A percentile compares a stretch with the other conserved stretches of the same genome.
These are phyloP conservation scores for Neoniphon sammara DNA, from an alignment of 2,797 vertebrate species.

Conservation along the genomic window DNA sequence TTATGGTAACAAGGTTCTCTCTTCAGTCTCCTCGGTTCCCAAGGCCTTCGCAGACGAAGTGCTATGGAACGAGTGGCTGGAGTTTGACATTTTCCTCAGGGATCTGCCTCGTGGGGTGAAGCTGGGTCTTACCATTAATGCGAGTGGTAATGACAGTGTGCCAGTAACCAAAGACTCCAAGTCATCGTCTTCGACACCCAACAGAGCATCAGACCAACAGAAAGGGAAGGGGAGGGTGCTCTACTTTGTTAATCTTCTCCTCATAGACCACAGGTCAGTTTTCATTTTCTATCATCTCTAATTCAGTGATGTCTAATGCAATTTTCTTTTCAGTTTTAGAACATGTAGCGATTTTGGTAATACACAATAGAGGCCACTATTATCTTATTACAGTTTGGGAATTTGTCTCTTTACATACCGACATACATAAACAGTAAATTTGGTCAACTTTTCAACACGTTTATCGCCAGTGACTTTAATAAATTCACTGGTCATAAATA, in stretches of 20 bases:
- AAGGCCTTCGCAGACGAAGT: constrained; percentile 83
- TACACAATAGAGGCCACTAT: no score
- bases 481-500: no score
- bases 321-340: no score
- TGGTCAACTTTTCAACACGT: no score
- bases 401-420: no score
- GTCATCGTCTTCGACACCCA: not conserved
- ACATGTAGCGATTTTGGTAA: no score
- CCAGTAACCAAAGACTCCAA: constrained; percentile 61
- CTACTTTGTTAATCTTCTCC: constrained; percentile 85
- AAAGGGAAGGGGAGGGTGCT: constrained; percentile 78
- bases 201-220: constrained; percentile 60
- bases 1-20: constrained; percentile 79
- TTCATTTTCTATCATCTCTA: not conserved
- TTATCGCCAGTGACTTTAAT: no score
- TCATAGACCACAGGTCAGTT: constrained; percentile 84
- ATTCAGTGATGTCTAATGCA: not conserved
- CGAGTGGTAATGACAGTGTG: constrained; percentile 50
- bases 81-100: constrained; percentile 81
- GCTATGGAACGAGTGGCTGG: constrained; percentile 85
- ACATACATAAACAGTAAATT: no score
- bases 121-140: constrained; percentile 80
- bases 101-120: constrained; percentile 83
- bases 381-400: no score
- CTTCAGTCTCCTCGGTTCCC: constrained; percentile 72